Percentiles rank a stretch among this genome's conserved stretches.
Conservation (phyloP, 2,113 vertebrate species). For the Oncorhynchus masou region DNA sequence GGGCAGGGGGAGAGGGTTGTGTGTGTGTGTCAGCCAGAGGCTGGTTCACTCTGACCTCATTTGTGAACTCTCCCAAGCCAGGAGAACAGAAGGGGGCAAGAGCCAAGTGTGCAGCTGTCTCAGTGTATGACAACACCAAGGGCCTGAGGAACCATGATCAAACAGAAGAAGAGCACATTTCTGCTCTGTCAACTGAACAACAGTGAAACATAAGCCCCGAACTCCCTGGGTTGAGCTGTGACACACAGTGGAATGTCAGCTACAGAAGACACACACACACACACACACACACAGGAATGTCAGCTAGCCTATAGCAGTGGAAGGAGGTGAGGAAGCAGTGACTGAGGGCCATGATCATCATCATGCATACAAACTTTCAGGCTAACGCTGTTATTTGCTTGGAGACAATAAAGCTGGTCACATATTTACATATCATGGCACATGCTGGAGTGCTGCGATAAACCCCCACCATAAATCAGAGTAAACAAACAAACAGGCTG, state of each 20-base stretch:
- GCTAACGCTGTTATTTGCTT: conserved; percentile 34
- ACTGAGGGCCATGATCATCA: conserved; percentile 19
- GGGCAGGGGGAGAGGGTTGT: not conserved
- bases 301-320: not conserved
- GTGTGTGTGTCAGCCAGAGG: not conserved
- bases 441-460: conserved; percentile 46
- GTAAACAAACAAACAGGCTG: conserved; percentile 36
- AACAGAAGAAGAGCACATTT: conserved; percentile 2
- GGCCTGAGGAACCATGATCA: conserved; percentile 7
- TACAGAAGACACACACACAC: not conserved
- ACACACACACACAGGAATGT: not conserved
- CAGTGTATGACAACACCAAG: not conserved
- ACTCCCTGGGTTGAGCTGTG: not conserved
- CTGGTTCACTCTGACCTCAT: conserved; percentile 20
- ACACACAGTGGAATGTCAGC: not conserved
- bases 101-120: conserved; percentile 18
- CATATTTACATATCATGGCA: conserved; percentile 60
- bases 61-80: conserved; percentile 37
- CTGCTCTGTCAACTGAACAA: conserved; percentile 17
- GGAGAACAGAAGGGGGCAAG: not conserved
- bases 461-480: conserved; percentile 58
- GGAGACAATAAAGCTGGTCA: conserved; percentile 49
- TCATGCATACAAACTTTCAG: conserved; percentile 36
- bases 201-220: not conserved
- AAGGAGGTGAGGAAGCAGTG: not conserved